phyloP scores from a whole-genome alignment of 2,113 vertebrate species.

The Pithys albifrons region DNA sequence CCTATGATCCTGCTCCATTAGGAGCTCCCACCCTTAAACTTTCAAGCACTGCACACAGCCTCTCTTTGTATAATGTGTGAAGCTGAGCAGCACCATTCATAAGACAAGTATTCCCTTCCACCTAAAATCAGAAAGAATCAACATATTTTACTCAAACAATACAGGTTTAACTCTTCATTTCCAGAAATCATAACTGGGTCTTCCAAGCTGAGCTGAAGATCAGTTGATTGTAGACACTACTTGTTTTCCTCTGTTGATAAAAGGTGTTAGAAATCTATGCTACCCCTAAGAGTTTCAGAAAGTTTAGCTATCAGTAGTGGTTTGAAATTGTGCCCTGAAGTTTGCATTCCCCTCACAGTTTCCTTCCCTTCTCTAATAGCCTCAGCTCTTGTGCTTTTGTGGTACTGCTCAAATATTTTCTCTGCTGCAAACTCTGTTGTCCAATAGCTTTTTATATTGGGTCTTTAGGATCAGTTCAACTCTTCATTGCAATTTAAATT shows the following conservation, averaged over 20 bases:
- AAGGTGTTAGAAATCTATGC: neutral
- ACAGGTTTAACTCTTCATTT: neutral
- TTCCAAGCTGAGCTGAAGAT: neutral
- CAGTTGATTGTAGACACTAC: neutral
- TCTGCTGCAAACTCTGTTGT: neutral
- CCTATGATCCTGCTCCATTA: neutral
- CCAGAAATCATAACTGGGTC: neutral
- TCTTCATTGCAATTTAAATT: neutral
- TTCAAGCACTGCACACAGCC: neutral
- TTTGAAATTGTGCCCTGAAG: neutral
- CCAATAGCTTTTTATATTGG: neutral
- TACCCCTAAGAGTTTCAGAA: neutral
- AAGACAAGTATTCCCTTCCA: neutral
- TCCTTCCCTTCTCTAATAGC: neutral
- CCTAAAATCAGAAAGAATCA: slow-evolving; percentile 16
- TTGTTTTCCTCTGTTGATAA: neutral
- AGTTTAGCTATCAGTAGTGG: neutral
- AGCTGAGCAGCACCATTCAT: neutral
- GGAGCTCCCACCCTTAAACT: slow-evolving; percentile 4
- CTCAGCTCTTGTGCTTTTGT: neutral
- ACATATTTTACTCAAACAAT: neutral
- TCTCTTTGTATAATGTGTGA: slow-evolving; percentile 2
- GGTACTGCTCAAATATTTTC: neutral
- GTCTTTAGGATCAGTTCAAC: neutral
- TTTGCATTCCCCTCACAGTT: neutral